These are phyloP conservation scores for Drosophila auraria DNA, from an alignment of 1,140 invertebrate genomes.

Conservation along the genomic window DNA sequence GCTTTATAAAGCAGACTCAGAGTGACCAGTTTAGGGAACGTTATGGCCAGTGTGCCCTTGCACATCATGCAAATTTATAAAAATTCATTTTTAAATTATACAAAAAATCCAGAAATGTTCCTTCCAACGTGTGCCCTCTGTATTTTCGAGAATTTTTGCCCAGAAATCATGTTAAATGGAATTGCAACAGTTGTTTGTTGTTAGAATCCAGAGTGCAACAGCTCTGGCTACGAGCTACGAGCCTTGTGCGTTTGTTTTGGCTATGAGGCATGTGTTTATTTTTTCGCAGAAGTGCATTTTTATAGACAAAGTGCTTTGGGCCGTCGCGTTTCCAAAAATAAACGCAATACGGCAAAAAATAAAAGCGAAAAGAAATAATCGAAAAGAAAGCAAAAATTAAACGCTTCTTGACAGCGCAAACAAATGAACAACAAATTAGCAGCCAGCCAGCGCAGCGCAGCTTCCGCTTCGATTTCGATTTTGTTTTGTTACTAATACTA, in stretches of 20 bases:
- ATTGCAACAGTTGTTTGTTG: slow-evolving; percentile 83
- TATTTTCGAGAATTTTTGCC: slow-evolving; percentile 33
- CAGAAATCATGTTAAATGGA: slow-evolving; percentile 76
- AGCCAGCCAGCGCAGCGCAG: slow-evolving; percentile 18
- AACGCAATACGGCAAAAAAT: slow-evolving; percentile 7
- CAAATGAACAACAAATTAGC: slow-evolving; percentile 56
- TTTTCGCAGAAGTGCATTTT: slow-evolving; percentile 82
- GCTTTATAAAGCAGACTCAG: too few relatives aligned
- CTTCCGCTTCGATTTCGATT: slow-evolving; percentile 47
- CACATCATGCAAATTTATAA: too few relatives aligned
- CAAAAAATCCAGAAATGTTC: too few relatives aligned
- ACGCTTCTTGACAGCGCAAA: slow-evolving; percentile 49
- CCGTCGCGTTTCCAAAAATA: slow-evolving; percentile 38
- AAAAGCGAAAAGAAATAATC: slow-evolving; percentile 17
- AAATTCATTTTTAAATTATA: too few relatives aligned
- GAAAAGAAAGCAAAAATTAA: slow-evolving; percentile 29
- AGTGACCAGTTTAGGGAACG: too few relatives aligned
- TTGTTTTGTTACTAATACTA: slow-evolving; percentile 21
- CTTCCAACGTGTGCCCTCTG: background rate
- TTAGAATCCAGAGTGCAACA: slow-evolving; percentile 64
- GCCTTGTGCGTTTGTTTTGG: slow-evolving; percentile 66
- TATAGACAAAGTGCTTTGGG: slow-evolving; percentile 65
- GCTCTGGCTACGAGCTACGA: background rate
- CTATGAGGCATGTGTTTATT: slow-evolving; percentile 70
- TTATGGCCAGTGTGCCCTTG: too few relatives aligned